These are phyloP conservation scores for Stegana nigrithorax DNA, from an alignment of 2,888 invertebrate genomes.

Conservation along the genomic window DNA sequence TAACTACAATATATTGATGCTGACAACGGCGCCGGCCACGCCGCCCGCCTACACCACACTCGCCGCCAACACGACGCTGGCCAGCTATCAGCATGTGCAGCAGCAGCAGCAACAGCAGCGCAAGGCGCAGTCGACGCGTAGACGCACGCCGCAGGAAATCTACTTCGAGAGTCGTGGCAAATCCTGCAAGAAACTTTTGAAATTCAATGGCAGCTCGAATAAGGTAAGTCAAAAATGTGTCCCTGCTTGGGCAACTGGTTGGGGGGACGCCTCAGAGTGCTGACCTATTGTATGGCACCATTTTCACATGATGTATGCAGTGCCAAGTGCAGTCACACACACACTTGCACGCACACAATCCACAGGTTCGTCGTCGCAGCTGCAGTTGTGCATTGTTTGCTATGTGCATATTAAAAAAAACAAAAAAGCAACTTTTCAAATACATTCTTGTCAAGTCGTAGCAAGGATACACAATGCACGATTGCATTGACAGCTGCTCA, in stretches of 20 bases:
- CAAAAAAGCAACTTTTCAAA: too few species aligned
- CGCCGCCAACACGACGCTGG: constrained; percentile 24
- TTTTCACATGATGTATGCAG: neutral
- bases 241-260: too few species aligned
- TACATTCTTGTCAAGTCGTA: too few species aligned
- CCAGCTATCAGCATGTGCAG: constrained; percentile 25
- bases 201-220: constrained; percentile 85
- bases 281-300: too few species aligned
- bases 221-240: constrained; percentile 73
- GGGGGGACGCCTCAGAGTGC: too few species aligned
- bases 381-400: too few species aligned
- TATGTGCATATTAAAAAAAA: too few species aligned
- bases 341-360: neutral
- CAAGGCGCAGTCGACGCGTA: constrained; percentile 37
- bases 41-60: constrained; percentile 29
- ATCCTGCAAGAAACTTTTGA: constrained; percentile 83
- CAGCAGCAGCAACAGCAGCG: constrained; percentile 24
- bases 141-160: constrained; percentile 73
- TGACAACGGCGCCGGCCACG: constrained; percentile 19
- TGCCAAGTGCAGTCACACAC: neutral
- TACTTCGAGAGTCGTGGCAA: constrained; percentile 84
- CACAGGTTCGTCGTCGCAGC: too few species aligned
- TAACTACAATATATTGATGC: constrained; percentile 22
- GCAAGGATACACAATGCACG: too few species aligned
- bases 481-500: too few species aligned